phyloP scores from a whole-genome alignment of 2,888 invertebrate genomes.

The Apeira syringaria region DNA sequence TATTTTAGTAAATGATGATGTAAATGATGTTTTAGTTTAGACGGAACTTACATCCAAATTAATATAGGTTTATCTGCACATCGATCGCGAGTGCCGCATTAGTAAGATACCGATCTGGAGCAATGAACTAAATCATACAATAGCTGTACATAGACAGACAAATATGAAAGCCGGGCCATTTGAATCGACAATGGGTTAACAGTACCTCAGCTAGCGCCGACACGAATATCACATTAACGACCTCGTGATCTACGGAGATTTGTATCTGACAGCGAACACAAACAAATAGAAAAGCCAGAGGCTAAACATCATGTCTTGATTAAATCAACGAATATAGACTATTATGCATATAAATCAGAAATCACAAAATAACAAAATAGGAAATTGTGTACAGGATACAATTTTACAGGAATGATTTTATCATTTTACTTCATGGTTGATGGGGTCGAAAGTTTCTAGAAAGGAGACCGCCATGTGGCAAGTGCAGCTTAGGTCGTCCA shows the following conservation, averaged over 20 bases:
- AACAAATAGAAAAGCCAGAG: constrained; percentile 33
- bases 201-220: constrained; percentile 72
- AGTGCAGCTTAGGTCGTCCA: too few species aligned
- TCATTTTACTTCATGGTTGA: too few species aligned
- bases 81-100: constrained; percentile 26
- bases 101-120: constrained; percentile 43
- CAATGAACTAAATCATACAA: constrained; percentile 58
- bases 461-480: too few species aligned
- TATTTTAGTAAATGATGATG: too few species aligned
- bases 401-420: too few species aligned
- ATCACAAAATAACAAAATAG: too few species aligned
- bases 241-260: constrained; percentile 79
- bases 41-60: too few species aligned
- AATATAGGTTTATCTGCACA: constrained; percentile 15
- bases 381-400: too few species aligned
- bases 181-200: constrained; percentile 79
- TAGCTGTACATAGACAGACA: constrained; percentile 54
- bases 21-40: too few species aligned
- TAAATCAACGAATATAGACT: background rate
- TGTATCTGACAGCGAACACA: constrained; percentile 68
- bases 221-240: constrained; percentile 81
- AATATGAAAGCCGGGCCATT: constrained; percentile 66
- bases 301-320: constrained; percentile 7
- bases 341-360: too few species aligned
- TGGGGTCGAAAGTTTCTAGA: too few species aligned